phyloP scores from a whole-genome alignment of 92 coral and sea anemone genomes.

The Siderastrea siderea region DNA sequence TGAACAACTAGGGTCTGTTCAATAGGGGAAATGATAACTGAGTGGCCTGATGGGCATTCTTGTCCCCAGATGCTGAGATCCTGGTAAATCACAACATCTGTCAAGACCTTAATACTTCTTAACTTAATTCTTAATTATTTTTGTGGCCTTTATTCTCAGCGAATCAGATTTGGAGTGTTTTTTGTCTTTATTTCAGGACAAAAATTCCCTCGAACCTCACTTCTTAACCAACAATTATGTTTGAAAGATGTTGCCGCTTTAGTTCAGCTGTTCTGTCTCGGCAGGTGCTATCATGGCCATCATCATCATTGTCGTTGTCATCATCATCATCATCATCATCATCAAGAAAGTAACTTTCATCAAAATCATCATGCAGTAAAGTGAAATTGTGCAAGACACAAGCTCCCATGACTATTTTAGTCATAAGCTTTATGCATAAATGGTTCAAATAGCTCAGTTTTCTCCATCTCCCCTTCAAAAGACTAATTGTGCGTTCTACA shows the following conservation, averaged over 20 bases:
- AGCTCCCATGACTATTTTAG: constrained; percentile 40
- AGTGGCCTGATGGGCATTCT: neutral
- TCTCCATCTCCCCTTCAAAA: constrained; percentile 66
- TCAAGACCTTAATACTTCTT: too few species aligned
- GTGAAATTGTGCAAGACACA: constrained; percentile 51
- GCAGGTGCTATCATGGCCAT: neutral
- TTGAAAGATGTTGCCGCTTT: constrained; percentile 34
- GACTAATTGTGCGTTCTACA: constrained; percentile 61
- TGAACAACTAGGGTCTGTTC: neutral
- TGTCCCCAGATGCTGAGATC: neutral
- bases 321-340: constrained; percentile 47
- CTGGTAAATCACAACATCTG: too few species aligned
- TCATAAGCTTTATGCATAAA: constrained; percentile 15
- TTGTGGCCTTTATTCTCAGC: too few species aligned
- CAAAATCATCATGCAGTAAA: constrained; percentile 34
- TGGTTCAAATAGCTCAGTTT: constrained; percentile 41
- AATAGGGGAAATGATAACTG: neutral
- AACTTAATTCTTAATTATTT: too few species aligned
- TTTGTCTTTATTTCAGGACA: too few species aligned
- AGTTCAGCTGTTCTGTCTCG: constrained; percentile 33
- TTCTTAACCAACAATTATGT: constrained; percentile 13
- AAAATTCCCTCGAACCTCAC: too few species aligned
- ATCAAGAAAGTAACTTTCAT: constrained; percentile 29
- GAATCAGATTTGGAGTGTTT: too few species aligned
- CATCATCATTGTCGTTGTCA: constrained; percentile 3